Base-by-base conservation (phyloP, 2,113 vertebrate genomes). In the Percopsis transmontana region DNA sequence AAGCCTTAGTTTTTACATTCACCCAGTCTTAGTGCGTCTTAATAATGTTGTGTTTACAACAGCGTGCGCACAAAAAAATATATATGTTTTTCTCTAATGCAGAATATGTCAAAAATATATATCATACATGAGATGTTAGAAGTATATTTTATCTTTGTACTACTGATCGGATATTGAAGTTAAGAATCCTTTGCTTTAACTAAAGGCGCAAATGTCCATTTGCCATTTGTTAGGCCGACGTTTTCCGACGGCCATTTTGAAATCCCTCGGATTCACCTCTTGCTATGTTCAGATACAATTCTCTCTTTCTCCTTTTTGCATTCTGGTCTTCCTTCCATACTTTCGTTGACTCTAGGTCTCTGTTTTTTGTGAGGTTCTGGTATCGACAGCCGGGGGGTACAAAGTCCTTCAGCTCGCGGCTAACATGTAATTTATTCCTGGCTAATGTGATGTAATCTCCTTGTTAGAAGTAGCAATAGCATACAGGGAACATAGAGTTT, bases 1-100 rank as follows among this genome's bases (percentile, higher is more conserved):
- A 2, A 64, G 38, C 54, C 24, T 62, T 55, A 0, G 44, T 42
- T 66, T n/a, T 61, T 76, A 88, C 82, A 86, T 86, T 86, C 84
- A 78, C 33, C 67, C 76, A 44, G 74, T 82, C 83, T 67, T 12
- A 18, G 57, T 50, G 41, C 15, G 33, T 14, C 47, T 18, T 27
- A 18, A 10, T 47, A 39, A 45, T 2, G 27, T n/a, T n/a, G n/a
- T n/a, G n/a, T 38, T 1, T 39, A 52, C 47, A 50, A 27, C 41
- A 50, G 57, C 47, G 53, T 53, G 48, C 24, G 62, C 14, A 61
- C 40, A 57, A 42, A 64, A 7, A 39, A 23, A 38, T 19, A 45
- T 14, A 40, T 55, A 15, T 57, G 15, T 20, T 73, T 76, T 74
- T 41, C 55, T 74, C 71, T 62, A 15, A 70, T 39, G 67, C 63